phyloP scores from a whole-genome alignment of 2,888 invertebrate genomes.

The Scotopteryx bipunctaria region DNA sequence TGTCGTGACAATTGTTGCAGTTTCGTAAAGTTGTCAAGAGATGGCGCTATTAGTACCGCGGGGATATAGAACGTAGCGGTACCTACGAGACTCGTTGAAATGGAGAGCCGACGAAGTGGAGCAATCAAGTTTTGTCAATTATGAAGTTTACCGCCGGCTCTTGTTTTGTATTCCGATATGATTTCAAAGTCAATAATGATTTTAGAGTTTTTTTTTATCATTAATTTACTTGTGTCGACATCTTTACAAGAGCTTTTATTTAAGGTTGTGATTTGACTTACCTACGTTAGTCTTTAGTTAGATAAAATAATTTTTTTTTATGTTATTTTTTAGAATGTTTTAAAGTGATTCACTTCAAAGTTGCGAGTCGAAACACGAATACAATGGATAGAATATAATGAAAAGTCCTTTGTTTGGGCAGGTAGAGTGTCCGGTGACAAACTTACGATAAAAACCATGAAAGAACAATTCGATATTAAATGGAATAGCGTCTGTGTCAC shows the following conservation, averaged over 20 bases:
- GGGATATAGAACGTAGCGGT: conserved; percentile 5
- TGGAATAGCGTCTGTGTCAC: conserved; percentile 9
- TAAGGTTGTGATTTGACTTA: too few species aligned
- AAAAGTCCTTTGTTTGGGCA: conserved; percentile 32
- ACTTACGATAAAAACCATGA: conserved; percentile 12
- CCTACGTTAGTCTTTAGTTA: too few species aligned
- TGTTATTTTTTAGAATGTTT: too few species aligned
- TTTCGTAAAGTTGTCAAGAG: conserved; percentile 8
- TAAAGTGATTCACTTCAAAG: too few species aligned
- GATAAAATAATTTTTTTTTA: too few species aligned
- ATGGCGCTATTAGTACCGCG: conserved; percentile 22
- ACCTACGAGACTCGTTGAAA: conserved; percentile 17
- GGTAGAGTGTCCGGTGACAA: conserved; percentile 33
- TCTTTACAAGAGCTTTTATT: too few species aligned
- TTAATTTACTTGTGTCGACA: neutral
- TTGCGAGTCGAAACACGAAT: too few species aligned
- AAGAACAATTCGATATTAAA: conserved; percentile 19
- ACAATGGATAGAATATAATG: conserved; percentile 2
- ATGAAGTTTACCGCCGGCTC: conserved; percentile 13
- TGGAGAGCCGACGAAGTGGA: conserved; percentile 16
- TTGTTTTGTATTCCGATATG: conserved; percentile 4
- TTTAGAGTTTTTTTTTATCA: neutral
- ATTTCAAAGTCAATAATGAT: conserved; percentile 1
- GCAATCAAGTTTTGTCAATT: conserved; percentile 20
- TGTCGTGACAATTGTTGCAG: neutral